Evolutionary conservation across 2,888 invertebrate species (phyloP).

Genomic region (Erebia aethiops): DNA sequence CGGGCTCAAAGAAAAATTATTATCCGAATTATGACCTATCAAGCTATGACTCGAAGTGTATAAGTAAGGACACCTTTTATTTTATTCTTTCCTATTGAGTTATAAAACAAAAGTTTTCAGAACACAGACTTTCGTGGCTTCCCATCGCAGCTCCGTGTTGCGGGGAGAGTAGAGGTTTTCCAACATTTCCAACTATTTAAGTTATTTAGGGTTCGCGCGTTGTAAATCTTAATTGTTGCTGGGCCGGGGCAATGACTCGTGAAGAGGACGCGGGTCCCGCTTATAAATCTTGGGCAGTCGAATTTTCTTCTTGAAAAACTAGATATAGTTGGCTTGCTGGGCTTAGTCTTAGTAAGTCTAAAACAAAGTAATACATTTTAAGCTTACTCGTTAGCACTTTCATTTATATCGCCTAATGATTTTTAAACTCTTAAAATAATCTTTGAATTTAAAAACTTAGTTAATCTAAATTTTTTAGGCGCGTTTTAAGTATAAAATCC

Average conservation of each 20-base stretch:
- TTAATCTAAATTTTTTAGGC: too few relatives aligned
- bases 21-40: too few relatives aligned
- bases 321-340: not conserved
- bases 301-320: constrained; percentile 13
- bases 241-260: constrained; percentile 75
- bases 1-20: too few relatives aligned
- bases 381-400: too few relatives aligned
- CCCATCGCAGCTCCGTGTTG: constrained; percentile 12
- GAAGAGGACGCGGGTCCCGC: constrained; percentile 58
- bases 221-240: constrained; percentile 76
- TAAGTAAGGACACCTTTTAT: too few relatives aligned
- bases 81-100: not conserved
- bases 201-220: constrained; percentile 69
- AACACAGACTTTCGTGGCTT: constrained; percentile 6
- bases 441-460: too few relatives aligned
- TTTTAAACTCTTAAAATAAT: too few relatives aligned
- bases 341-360: too few relatives aligned
- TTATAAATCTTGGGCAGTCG: constrained; percentile 59
- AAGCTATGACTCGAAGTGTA: too few relatives aligned
- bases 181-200: constrained; percentile 70
- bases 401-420: too few relatives aligned
- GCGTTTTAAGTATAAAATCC: too few relatives aligned
- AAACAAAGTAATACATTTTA: not conserved
- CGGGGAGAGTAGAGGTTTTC: constrained; percentile 24
- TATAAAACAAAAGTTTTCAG: not conserved